Base-by-base conservation (phyloP, 2,797 vertebrate genomes). In the Pseudochaenichthys georgianus region DNA sequence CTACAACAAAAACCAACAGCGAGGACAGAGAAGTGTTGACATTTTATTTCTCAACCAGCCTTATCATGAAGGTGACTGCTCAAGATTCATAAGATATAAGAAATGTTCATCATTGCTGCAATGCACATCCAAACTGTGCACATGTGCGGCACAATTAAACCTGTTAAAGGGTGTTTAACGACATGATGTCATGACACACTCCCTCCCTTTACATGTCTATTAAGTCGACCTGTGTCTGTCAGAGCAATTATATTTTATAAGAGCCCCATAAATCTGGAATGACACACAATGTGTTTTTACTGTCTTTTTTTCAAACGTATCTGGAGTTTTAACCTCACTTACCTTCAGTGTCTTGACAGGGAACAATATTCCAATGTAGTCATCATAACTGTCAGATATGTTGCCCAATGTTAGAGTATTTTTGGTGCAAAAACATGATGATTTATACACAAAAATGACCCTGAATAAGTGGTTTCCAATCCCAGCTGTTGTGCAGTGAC, bases 201-300 rank as follows among this genome's bases (percentile, higher is more conserved):
- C 67, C 64, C 48, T 75, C 66, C 47, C 41, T 69, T 53, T 64
- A 57, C 75, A 67, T 43, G 79, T 81, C 93, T 91, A 85, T 84
- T 86, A 88, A 90, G 83, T 72, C 77, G 65, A 72, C 91, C 82
- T 69, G 85, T 60, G 82, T 83, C 88, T 90, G 90, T 12, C 42
- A 85, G 73, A 88, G 84, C 78, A 77, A 90, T 89, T 45, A 48
- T 59, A 13, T 90, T 92, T 91, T 89, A 85, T 72, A 81, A 90
- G 83, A 86, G 76, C 77, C 70, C 58, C 74, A 85, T 94, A 92
- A 92, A 94, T 75, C 83, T 86, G 77, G 70, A 88, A 76, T 52
- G 73, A 85, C 81, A 70, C 77, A 68, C 73, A 53, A 88, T 86
- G 83, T 64, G 87, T 81, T 45, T 45, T 74, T 23, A 43, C 19